These are phyloP conservation scores for Aphrophora alni DNA, from an alignment of 2,888 invertebrate genomes.

Conservation along the genomic window DNA sequence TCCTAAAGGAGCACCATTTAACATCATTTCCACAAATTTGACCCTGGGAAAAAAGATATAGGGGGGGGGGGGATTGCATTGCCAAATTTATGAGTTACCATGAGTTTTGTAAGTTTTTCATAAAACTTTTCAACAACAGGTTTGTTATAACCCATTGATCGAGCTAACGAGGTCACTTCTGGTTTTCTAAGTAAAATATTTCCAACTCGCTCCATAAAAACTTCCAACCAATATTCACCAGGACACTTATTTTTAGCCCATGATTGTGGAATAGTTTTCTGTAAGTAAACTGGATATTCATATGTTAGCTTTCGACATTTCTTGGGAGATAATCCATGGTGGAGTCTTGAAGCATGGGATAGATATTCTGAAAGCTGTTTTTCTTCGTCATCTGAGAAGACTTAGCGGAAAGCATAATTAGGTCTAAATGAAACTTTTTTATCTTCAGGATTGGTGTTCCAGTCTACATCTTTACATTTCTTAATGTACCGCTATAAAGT, in stretches of 20 bases:
- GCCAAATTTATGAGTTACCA: slow-evolving; percentile 1
- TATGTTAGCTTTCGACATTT: slow-evolving; percentile 39
- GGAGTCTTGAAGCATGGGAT: slow-evolving; percentile 25
- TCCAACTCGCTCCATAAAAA: slow-evolving; percentile 40
- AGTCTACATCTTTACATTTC: not conserved
- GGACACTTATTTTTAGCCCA: slow-evolving; percentile 39
- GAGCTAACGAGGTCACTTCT: slow-evolving; percentile 42
- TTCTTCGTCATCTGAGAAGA: slow-evolving; percentile 40
- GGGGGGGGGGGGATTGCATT: no score
- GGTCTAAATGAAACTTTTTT: slow-evolving; percentile 19
- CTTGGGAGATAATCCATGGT: slow-evolving; percentile 36
- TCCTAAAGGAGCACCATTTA: no score
- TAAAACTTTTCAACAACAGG: no score
- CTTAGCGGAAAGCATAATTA: slow-evolving; percentile 22
- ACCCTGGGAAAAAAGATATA: no score
- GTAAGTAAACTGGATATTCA: slow-evolving; percentile 39
- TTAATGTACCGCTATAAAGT: slow-evolving; percentile 12
- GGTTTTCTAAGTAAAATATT: slow-evolving; percentile 39
- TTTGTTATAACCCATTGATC: no score
- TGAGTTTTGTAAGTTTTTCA: no score
- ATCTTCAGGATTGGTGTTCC: not conserved
- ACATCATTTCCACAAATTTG: no score
- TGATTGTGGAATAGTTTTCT: slow-evolving; percentile 34
- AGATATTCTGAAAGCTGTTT: slow-evolving; percentile 37
- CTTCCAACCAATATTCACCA: slow-evolving; percentile 38